These are phyloP conservation scores for Dioctria linearis DNA, from an alignment of 2,888 invertebrate genomes.

Conservation along the genomic window DNA sequence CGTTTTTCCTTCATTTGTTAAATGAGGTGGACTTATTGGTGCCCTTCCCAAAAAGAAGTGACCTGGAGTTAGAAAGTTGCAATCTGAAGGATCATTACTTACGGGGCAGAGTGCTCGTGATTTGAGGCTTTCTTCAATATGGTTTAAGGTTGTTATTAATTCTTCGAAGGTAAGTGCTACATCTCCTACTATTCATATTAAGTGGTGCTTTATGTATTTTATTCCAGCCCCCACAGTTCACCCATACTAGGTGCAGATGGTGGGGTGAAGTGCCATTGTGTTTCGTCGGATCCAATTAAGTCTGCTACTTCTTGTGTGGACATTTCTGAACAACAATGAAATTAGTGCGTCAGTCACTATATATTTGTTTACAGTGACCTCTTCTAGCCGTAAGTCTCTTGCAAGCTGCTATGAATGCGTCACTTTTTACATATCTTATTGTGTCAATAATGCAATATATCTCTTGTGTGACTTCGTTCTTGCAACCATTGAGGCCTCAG, in stretches of 20 bases:
- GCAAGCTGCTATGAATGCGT: too few relatives aligned
- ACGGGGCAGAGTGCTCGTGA: conserved; percentile 59
- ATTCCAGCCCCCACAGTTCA: conserved; percentile 8
- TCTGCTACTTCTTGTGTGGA: background rate
- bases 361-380: conserved; percentile 30
- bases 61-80: conserved; percentile 58
- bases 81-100: conserved; percentile 59
- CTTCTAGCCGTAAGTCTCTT: too few relatives aligned
- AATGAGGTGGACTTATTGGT: conserved; percentile 25
- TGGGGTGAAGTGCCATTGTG: conserved; percentile 41
- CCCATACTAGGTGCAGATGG: conserved; percentile 35
- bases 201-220: conserved; percentile 36
- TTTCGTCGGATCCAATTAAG: too few relatives aligned
- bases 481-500: too few relatives aligned
- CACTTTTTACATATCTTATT: too few relatives aligned
- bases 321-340: conserved; percentile 44
- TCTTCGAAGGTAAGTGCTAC: too few relatives aligned
- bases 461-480: too few relatives aligned
- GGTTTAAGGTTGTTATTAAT: background rate
- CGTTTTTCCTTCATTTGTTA: background rate
- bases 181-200: background rate
- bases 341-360: conserved; percentile 51
- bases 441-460: too few relatives aligned
- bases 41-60: conserved; percentile 53
- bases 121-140: conserved; percentile 61